Conservation (phyloP, 2,113 vertebrate species). For the Pholis gunnellus region DNA sequence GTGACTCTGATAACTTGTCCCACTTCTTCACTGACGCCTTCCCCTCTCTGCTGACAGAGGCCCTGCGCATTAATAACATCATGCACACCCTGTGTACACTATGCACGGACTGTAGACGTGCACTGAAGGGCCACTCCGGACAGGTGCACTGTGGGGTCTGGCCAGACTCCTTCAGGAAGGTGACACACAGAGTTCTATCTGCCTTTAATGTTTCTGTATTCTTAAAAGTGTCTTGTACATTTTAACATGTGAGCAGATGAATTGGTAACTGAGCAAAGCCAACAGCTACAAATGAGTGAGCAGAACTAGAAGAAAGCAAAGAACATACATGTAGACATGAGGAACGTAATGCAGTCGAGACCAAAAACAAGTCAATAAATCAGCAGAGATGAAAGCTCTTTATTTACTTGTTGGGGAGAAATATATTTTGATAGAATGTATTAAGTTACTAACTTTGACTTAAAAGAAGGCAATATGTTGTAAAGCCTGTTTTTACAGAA, state of each 20-base stretch:
- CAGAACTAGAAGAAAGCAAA: not conserved
- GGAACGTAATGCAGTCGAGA: not conserved
- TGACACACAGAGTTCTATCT: not conserved
- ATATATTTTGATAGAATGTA: not conserved
- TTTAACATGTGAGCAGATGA: not conserved
- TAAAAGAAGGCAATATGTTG: not conserved
- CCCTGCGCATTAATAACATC: slow-evolving; percentile 30
- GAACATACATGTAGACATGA: not conserved
- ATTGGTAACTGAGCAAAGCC: not conserved
- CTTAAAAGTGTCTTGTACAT: too few species aligned
- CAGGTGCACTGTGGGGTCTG: slow-evolving; percentile 25
- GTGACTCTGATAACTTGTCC: slow-evolving; percentile 28
- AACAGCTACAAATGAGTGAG: not conserved
- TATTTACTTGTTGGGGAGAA: not conserved
- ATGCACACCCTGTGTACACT: not conserved
- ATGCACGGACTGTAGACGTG: not conserved
- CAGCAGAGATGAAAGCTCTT: not conserved
- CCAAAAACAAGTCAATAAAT: not conserved
- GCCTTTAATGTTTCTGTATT: not conserved
- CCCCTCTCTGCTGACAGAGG: slow-evolving; percentile 3
- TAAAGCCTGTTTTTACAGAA: not conserved
- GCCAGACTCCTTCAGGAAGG: not conserved
- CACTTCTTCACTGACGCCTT: slow-evolving; percentile 19
- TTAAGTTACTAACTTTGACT: not conserved
- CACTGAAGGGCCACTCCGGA: slow-evolving; percentile 23